Percentiles rank a stretch among this genome's conserved stretches.
These are phyloP conservation scores for Protobothrops mucrosquamatus DNA, from an alignment of 2,113 vertebrate species.

Conservation along the genomic window DNA sequence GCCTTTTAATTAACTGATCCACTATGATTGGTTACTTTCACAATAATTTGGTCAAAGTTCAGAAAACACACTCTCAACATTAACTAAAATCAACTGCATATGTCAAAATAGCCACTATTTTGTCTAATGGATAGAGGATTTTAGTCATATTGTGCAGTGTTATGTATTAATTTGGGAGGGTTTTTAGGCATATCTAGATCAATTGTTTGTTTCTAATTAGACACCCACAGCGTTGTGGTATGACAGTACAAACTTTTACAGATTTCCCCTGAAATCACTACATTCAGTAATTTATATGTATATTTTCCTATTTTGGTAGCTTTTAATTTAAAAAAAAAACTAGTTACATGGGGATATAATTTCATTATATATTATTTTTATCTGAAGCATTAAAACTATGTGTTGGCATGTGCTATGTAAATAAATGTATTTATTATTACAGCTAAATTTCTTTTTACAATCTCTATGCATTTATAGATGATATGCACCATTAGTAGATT, in stretches of 20 bases:
- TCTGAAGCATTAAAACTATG: not conserved
- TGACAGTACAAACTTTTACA: not conserved
- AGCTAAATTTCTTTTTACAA: constrained; percentile 7
- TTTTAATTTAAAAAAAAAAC: not conserved
- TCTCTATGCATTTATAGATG: not conserved
- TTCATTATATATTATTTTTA: not conserved
- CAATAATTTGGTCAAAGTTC: not conserved
- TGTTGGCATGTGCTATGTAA: not conserved
- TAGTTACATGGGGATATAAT: not conserved
- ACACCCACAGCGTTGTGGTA: not conserved
- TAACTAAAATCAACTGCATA: not conserved
- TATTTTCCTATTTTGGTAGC: not conserved
- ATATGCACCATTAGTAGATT: not conserved
- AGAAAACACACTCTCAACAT: not conserved
- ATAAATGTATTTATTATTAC: not conserved
- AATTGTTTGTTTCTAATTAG: not conserved
- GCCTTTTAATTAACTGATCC: not conserved
- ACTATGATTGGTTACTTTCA: not conserved
- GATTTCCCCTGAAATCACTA: not conserved
- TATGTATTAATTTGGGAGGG: not conserved
- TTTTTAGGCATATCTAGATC: not conserved
- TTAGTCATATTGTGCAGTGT: not conserved
- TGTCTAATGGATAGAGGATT: not conserved
- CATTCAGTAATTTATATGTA: not conserved
- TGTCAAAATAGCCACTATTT: not conserved